phyloP scores from a whole-genome alignment of 30 jellyfish, hydroid and myxozoan species.

The Nemopilema nomurai region DNA sequence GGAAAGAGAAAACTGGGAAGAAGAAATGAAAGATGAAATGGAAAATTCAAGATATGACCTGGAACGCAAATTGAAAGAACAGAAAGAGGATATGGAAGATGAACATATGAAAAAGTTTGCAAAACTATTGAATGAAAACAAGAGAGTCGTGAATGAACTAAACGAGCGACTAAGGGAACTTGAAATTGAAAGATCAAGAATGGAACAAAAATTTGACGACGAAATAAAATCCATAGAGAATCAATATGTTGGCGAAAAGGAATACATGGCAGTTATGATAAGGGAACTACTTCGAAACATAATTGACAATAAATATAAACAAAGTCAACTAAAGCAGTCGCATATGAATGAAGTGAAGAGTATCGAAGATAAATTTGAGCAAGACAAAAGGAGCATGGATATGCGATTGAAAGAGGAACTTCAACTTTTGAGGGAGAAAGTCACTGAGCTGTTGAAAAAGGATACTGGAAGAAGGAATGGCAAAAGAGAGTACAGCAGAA shows the following conservation, averaged over 20 bases:
- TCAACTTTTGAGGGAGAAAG: conserved; percentile 35
- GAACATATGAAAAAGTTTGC: conserved; percentile 51
- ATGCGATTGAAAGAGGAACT: conserved; percentile 42
- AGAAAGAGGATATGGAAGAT: conserved; percentile 77
- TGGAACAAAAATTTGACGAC: conserved; percentile 43
- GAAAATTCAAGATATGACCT: conserved; percentile 64
- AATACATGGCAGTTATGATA: conserved; percentile 66
- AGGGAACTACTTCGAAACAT: conserved; percentile 69
- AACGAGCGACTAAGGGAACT: conserved; percentile 46
- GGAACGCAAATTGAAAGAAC: conserved; percentile 71
- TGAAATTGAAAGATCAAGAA: conserved; percentile 38
- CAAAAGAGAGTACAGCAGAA: background rate
- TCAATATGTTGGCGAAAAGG: conserved; percentile 59
- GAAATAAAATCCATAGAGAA: conserved; percentile 33
- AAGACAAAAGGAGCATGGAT: conserved; percentile 45
- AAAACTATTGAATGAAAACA: conserved; percentile 46
- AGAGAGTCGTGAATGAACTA: conserved; percentile 48
- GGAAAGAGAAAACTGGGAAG: conserved; percentile 91
- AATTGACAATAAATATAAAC: conserved; percentile 52
- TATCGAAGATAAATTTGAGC: conserved; percentile 60
- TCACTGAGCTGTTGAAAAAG: conserved; percentile 26
- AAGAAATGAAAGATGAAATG: conserved; percentile 64
- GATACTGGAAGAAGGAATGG: background rate
- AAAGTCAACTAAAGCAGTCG: conserved; percentile 36
- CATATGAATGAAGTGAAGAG: conserved; percentile 45